Base-by-base conservation (phyloP, 2,888 invertebrate species). In the Crepidodera aurea region DNA sequence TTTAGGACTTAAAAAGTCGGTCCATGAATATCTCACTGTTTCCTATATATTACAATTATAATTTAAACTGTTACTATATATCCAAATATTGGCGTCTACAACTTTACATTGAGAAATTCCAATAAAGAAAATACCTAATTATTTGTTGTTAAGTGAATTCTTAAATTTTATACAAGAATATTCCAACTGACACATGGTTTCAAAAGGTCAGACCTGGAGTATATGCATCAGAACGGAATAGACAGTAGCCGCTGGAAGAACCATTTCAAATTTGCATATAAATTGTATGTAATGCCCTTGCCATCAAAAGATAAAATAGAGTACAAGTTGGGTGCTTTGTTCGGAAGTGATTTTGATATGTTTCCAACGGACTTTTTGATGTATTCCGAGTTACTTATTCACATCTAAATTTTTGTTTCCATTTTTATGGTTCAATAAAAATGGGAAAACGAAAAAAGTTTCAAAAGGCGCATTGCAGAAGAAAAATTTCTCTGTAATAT, bases 191-290 rank as follows among this genome's bases (percentile, higher is more conserved):
- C 57, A 57, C 48, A 57, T 57, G 48, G 57, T 57, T 50, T 57
- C 25, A 57, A 57, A 57, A 50, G 57, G 57, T 68, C 67, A 59
- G 69, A 69, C 65, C 68, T 68, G 68, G 67, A 67, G 65, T 65
- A 58, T 50, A 62, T 53, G 34, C 51, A 37, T 32, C 25, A 58
- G 51, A 19, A 37, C 7, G 7, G 40, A 62, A 69, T 69, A 67
- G 64, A 63, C 62, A 60, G 64, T 62, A 56, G 62, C 65, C 62
- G 32, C 60, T 66, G 60, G 58, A 66, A 66, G 67, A 69, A 67
- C 69, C 69, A 68, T 66, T 67, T 64, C 60, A 69, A 71, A 75
- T 76, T 76, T 74, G 67, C 76, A 76, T 76, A 73, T 76, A 76
- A 72, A 76, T 76, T 75, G 75, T 70, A 65, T 71, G 73, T 74